Evolutionary conservation across 2,113 vertebrate species (phyloP).

Genomic region (Cathartes aura): DNA sequence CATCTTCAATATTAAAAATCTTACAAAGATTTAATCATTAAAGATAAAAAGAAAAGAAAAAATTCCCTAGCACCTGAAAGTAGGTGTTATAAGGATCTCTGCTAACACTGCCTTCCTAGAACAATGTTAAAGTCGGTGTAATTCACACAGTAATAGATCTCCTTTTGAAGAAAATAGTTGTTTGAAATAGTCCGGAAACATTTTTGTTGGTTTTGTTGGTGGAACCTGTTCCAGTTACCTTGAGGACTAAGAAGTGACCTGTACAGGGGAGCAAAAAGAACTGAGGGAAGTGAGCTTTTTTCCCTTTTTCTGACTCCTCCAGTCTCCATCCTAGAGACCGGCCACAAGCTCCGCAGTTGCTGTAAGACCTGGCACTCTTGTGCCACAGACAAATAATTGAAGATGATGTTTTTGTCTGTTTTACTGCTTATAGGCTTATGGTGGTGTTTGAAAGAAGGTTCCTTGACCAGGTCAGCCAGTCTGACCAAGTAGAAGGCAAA

Average conservation of each 20-base stretch:
- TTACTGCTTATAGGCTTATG: background rate
- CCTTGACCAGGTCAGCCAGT: background rate
- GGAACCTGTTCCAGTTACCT: background rate
- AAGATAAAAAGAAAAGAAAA: background rate
- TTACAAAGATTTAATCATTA: background rate
- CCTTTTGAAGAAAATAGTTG: background rate
- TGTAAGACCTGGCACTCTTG: background rate
- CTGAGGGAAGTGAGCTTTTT: background rate
- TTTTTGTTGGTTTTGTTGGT: background rate
- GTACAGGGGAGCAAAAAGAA: background rate
- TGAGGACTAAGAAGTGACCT: background rate
- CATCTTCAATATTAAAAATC: background rate
- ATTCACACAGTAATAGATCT: background rate
- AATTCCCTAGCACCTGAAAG: background rate
- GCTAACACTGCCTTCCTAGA: background rate
- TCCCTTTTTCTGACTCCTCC: background rate
- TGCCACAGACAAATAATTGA: background rate
- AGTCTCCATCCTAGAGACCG: background rate
- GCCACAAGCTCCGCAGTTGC: background rate
- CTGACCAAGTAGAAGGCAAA: background rate
- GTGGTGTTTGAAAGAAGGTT: background rate
- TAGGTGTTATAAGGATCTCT: background rate
- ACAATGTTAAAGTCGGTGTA: background rate
- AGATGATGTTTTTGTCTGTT: background rate
- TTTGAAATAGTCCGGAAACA: background rate